Percentiles rank a stretch among this genome's conserved stretches.
phyloP scores from a whole-genome alignment of 2,888 invertebrate genomes.

The Luperina nickerlii region DNA sequence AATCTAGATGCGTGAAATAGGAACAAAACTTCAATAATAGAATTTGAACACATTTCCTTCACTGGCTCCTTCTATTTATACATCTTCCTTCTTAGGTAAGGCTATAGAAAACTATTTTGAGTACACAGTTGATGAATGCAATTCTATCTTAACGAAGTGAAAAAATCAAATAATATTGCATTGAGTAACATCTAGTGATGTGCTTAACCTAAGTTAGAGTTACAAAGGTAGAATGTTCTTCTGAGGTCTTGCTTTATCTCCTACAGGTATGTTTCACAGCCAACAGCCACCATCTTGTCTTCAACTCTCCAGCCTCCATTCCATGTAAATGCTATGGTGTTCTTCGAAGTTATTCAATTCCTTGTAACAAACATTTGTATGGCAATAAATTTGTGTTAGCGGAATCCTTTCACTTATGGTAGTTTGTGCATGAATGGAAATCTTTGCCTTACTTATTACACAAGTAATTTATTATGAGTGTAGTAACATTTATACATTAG shows the following conservation, averaged over 20 bases:
- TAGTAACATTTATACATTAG: conserved; percentile 2
- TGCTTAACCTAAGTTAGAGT: neutral
- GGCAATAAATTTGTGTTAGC: conserved; percentile 11
- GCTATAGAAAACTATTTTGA: neutral
- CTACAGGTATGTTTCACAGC: neutral
- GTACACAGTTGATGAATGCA: neutral
- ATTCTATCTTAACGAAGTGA: neutral
- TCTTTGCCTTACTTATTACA: conserved; percentile 4
- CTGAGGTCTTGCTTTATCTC: neutral
- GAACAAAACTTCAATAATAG: neutral
- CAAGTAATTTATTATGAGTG: neutral
- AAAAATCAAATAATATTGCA: neutral
- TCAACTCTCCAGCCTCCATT: neutral
- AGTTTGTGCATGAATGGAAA: neutral
- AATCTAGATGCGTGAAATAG: neutral
- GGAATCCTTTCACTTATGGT: neutral
- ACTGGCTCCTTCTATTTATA: neutral
- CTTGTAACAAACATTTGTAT: neutral
- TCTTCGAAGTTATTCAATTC: neutral
- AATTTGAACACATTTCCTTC: neutral
- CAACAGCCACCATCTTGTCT: neutral
- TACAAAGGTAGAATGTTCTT: neutral
- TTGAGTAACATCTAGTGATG: neutral
- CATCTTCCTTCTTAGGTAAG: neutral
- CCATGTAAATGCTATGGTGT: neutral